Conservation (phyloP, 1,140 invertebrate genomes). For the Gryon sp. region DNA sequence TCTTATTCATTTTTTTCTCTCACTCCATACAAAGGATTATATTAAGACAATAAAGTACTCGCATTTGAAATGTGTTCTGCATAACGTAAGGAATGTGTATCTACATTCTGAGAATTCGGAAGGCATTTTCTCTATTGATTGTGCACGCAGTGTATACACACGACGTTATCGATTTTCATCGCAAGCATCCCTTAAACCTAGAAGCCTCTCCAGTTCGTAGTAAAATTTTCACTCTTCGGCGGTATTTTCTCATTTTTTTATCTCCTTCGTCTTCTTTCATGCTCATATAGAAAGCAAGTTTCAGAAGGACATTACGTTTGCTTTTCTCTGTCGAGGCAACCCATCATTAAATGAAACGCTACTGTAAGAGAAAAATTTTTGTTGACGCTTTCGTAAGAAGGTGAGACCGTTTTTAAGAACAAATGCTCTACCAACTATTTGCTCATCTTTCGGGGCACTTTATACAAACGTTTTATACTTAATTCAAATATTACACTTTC, state of each 20-base stretch:
- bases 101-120: conserved; percentile 53
- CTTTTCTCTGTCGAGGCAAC: conserved; percentile 40
- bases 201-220: conserved; percentile 31
- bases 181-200: conserved; percentile 58
- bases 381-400: conserved; percentile 38
- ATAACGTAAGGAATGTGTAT: conserved; percentile 50
- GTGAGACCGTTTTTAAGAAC: conserved; percentile 16
- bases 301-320: conserved; percentile 56
- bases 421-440: conserved; percentile 29
- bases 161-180: conserved; percentile 63
- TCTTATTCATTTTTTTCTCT: too few relatives aligned
- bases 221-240: conserved; percentile 57
- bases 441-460: conserved; percentile 35
- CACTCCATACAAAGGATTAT: not conserved
- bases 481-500: too few relatives aligned
- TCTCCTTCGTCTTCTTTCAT: too few relatives aligned
- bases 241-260: too few relatives aligned
- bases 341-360: conserved; percentile 44
- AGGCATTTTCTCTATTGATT: conserved; percentile 59
- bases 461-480: too few relatives aligned
- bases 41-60: conserved; percentile 48
- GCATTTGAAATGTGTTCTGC: conserved; percentile 20
- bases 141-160: conserved; percentile 59
- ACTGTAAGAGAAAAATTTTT: conserved; percentile 49
- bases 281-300: conserved; percentile 45